phyloP scores from a whole-genome alignment of 2,888 invertebrate species.

The Subacronicta megacephala region DNA sequence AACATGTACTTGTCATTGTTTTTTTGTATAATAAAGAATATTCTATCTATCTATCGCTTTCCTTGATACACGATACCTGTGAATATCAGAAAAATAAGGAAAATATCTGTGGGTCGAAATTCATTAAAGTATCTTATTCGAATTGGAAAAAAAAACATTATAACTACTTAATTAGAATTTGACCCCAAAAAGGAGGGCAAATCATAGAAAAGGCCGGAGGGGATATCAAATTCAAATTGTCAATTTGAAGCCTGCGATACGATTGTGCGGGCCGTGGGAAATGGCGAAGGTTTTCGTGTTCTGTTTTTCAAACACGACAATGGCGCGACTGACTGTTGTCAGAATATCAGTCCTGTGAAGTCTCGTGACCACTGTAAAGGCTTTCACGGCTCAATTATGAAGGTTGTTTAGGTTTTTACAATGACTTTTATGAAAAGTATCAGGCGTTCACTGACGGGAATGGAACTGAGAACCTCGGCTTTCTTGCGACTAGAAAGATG shows the following conservation, averaged over 20 bases:
- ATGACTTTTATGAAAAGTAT: no score
- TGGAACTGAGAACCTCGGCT: no score
- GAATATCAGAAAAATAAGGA: no score
- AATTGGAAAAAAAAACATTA: slow-evolving; percentile 13
- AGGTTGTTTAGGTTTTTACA: no score
- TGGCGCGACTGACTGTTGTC: slow-evolving; percentile 2
- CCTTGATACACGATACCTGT: no score
- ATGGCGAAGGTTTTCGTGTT: slow-evolving; percentile 17
- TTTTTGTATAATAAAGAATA: no score
- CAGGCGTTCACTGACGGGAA: no score
- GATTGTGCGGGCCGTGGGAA: slow-evolving; percentile 22
- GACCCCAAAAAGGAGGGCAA: slow-evolving; percentile 13
- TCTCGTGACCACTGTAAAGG: background rate
- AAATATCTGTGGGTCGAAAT: background rate
- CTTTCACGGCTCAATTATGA: no score
- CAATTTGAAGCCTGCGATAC: slow-evolving; percentile 32
- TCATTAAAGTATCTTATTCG: slow-evolving; percentile 13
- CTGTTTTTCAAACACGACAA: slow-evolving; percentile 28
- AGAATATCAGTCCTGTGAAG: background rate
- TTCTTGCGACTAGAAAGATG: no score
- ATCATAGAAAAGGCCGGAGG: slow-evolving; percentile 31
- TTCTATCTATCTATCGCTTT: no score
- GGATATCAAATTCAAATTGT: slow-evolving; percentile 47
- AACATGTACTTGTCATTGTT: no score
- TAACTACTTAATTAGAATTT: slow-evolving; percentile 13